Evolutionary conservation across 2,888 invertebrate genomes (phyloP), one percentile per base, ranked within the genome.

Genomic region (Cataglyphis cursor): DNA sequence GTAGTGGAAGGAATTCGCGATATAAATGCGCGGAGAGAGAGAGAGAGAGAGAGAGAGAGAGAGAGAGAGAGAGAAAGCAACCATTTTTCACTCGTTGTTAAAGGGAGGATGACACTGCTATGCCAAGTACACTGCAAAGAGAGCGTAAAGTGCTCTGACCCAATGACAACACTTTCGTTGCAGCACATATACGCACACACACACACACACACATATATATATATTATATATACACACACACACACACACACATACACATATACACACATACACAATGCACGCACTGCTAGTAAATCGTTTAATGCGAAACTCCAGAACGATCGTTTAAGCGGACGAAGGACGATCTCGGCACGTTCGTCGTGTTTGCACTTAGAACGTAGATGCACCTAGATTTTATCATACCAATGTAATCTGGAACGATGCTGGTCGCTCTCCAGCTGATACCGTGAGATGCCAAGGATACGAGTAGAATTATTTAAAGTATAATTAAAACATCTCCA

Each of bases 231-330:
- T 2, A 48, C n/a, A 85, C 68, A 66, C 81, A 48, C 61, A 62
- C 41, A 48, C 18, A 18, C 6, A 48, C 48, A 18, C 18, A 18
- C 12, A 48, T 1, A 18, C 18, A 18, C 18, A 48, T 3, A n/a
- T n/a, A n/a, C n/a, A n/a, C n/a, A n/a, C n/a, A 28, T 28, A 28
- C 28, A 28, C 28, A 28, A 28, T 10, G n/a, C 18, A 48, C 48
- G n/a, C n/a, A 51, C 3, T 8, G 51, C 68, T 82, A 80, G 78
- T 90, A 89, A 90, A 90, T 86, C 83, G 82, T 88, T 90, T 90
- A 90, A 88, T 86, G 83, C 72, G 90, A 87, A 90, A 90, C 88
- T 90, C 76, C 81, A 70, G 82, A 88, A 82, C 87, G 86, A 84
- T 81, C 89, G 84, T 87, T 90, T 88, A 90, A 90, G 89, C 86